A percentile compares a stretch with the other conserved stretches of the same genome.
Conservation (phyloP, 2,797 vertebrate genomes). For the Cuniculus paca region DNA sequence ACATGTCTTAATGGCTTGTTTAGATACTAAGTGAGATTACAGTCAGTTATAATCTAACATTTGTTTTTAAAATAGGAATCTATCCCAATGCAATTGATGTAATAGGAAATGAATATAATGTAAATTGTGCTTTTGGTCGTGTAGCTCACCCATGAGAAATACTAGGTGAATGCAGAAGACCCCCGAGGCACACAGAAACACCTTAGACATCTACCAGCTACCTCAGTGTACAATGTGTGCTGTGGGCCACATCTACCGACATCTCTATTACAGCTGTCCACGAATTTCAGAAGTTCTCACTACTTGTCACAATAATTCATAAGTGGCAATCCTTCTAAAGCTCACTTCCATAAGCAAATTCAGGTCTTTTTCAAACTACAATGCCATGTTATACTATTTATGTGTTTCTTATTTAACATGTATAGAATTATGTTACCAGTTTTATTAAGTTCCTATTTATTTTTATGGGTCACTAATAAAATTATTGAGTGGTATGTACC, state of each 20-base stretch:
- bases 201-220: not conserved
- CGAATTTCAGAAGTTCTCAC: not conserved
- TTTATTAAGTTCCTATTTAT: not conserved
- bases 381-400: not conserved
- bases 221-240: rapidly evolving
- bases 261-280: not conserved
- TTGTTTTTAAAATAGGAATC: not conserved
- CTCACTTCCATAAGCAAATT: not conserved
- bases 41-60: not conserved
- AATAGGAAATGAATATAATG: not conserved
- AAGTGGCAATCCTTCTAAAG: not conserved
- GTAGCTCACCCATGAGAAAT: not conserved
- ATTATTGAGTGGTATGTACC: not conserved
- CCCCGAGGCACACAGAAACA: not conserved
- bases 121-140: not conserved
- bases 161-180: not conserved
- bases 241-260: not conserved
- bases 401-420: not conserved
- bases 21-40: not conserved
- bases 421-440: not conserved
- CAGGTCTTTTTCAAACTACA: not conserved
- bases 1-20: not conserved
- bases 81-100: not conserved
- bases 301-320: not conserved
- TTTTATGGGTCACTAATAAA: not conserved